Conservation (phyloP, 2,113 vertebrate species). For the Rhodinocichla rosea region DNA sequence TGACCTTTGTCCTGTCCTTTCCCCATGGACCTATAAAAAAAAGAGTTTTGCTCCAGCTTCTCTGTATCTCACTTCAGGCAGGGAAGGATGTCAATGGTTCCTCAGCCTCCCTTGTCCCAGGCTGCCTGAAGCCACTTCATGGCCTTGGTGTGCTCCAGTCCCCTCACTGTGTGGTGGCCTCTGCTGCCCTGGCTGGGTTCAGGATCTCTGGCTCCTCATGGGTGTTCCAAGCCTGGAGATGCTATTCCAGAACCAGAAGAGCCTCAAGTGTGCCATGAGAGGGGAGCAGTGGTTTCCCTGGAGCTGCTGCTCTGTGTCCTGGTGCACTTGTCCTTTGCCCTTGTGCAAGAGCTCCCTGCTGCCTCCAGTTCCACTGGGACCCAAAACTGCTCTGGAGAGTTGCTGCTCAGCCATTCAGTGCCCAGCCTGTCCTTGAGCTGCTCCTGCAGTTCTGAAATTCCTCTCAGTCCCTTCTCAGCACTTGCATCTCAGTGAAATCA, state of each 20-base stretch:
- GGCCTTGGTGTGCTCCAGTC: not conserved
- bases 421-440: not conserved
- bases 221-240: not conserved
- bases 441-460: not conserved
- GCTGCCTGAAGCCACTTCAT: not conserved
- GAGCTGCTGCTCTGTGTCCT: not conserved
- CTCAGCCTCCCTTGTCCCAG: not conserved
- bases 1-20: not conserved
- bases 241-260: not conserved
- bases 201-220: not conserved
- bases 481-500: not conserved
- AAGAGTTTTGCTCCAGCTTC: not conserved
- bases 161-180: not conserved
- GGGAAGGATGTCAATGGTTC: not conserved
- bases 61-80: not conserved
- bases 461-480: not conserved
- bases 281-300: not conserved
- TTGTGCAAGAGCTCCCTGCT: not conserved
- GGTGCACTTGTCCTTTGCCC: not conserved
- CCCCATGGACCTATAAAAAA: not conserved
- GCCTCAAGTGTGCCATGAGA: not conserved
- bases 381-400: not conserved
- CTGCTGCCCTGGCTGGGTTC: not conserved
- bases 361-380: not conserved
- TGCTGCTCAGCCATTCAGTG: fast-evolving